Evolutionary conservation across 2,797 vertebrate genomes (phyloP), one percentile per base, ranked within the genome.

Genomic region (Helostoma temminkii): DNA sequence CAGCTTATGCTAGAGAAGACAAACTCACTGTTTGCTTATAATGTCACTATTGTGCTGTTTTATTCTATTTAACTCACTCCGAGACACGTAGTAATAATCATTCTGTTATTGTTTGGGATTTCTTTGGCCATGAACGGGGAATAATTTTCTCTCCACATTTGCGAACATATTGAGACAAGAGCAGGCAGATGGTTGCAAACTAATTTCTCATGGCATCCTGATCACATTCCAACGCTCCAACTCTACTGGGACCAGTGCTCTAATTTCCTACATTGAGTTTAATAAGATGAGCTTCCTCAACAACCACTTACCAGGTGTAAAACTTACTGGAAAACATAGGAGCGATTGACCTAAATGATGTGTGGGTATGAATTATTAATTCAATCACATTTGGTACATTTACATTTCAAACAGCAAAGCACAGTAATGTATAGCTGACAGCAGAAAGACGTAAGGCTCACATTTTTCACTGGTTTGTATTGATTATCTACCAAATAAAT

Each of bases 151-250:
- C 41, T 32, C 26, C 39, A 64, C 43, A 64, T 64, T 79, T 78
- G 41, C 53, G 30, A 84, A 75, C 78, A 89, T 84, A 78, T 75
- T 87, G 76, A 68, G 76, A 74, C 61, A 66, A 62, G 61, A 77
- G 37, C 45, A 55, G 69, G 73, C 91, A 92, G 89, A 91, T 92
- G 91, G 89, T 64, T 32, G 55, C 67, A 70, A 80, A 84, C 78
- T 71, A 50, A 83, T 85, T 86, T 79, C 83, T 90, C 56, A 34
- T 74, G 69, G 82, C 65, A 5, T 80, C 71, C 75, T 85, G 83
- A 87, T 88, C 72, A 73, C 68, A 54, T 77, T 86, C 88, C 85
- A 91, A 86, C 66, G 71, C 55, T 81, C 41, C 41, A 74, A 45
- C 48, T 36, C 88, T 71, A 55, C 61, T 71, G 91, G 89, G 88